These are phyloP conservation scores for Aporophyla nigra DNA, from an alignment of 2,888 invertebrate species.

Conservation along the genomic window DNA sequence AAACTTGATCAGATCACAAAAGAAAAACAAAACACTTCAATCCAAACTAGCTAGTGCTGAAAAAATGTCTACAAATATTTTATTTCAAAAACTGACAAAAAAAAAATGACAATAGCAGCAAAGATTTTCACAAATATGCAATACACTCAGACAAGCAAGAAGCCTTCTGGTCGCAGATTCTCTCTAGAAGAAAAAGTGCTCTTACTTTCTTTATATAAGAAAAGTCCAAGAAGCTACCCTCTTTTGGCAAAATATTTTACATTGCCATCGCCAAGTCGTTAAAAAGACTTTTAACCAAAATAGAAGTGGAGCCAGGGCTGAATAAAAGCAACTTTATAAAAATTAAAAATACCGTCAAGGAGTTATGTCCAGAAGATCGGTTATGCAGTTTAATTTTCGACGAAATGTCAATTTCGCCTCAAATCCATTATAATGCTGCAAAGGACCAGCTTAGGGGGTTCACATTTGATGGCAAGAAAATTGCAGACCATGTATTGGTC, in stretches of 20 bases:
- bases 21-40: background rate
- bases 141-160: no score
- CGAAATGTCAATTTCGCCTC: no score
- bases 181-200: no score
- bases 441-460: no score
- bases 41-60: constrained; percentile 12
- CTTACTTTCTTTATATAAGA: constrained; percentile 5
- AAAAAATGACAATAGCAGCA: constrained; percentile 13
- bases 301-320: constrained; percentile 2
- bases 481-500: no score
- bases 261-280: constrained; percentile 15
- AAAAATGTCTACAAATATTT: background rate
- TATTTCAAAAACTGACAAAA: constrained; percentile 13
- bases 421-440: no score
- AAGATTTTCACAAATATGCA: constrained; percentile 1
- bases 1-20: background rate
- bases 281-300: constrained; percentile 16
- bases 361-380: background rate
- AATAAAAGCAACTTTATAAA: constrained; percentile 15
- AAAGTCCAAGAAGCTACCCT: constrained; percentile 23
- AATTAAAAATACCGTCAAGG: constrained; percentile 13
- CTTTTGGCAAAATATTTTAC: constrained; percentile 22
- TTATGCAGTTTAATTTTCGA: no score
- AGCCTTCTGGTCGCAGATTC: no score
- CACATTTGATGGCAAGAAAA: no score